Percentiles rank a stretch among this genome's conserved stretches.
phyloP scores from a whole-genome alignment of 2,888 invertebrate genomes.

The Coecobrya sp. region DNA sequence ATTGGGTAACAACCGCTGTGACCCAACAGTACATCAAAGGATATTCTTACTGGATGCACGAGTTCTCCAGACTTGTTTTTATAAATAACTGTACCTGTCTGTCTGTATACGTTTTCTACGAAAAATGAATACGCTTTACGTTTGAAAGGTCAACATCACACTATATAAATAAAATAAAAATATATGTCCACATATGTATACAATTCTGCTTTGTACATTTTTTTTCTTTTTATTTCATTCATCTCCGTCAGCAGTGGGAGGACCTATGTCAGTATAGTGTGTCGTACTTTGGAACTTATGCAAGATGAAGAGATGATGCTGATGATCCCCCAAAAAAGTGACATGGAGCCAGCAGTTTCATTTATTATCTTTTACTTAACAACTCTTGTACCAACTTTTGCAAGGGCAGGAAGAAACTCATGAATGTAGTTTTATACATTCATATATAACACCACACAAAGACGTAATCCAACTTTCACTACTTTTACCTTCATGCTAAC shows the following conservation, averaged over 20 bases:
- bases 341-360: constrained; percentile 5
- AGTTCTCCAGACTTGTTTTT: neutral
- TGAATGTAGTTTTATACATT: neutral
- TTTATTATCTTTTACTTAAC: neutral
- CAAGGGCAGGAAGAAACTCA: neutral
- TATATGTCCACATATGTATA: neutral
- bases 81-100: neutral
- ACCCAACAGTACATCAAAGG: neutral
- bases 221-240: constrained; percentile 7
- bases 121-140: neutral
- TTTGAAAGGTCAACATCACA: constrained; percentile 1
- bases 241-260: neutral
- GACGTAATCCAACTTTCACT: constrained; percentile 27
- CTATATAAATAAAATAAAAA: neutral
- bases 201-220: neutral
- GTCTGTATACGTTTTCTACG: neutral
- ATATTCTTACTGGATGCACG: neutral
- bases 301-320: neutral
- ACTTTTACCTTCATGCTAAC: constrained; percentile 1
- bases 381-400: neutral
- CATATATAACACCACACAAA: neutral
- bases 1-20: neutral
- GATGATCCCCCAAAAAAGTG: constrained; percentile 26
- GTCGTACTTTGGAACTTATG: neutral
- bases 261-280: neutral